Conservation (phyloP, 2,888 invertebrate genomes). For the Chorisops tibialis region DNA sequence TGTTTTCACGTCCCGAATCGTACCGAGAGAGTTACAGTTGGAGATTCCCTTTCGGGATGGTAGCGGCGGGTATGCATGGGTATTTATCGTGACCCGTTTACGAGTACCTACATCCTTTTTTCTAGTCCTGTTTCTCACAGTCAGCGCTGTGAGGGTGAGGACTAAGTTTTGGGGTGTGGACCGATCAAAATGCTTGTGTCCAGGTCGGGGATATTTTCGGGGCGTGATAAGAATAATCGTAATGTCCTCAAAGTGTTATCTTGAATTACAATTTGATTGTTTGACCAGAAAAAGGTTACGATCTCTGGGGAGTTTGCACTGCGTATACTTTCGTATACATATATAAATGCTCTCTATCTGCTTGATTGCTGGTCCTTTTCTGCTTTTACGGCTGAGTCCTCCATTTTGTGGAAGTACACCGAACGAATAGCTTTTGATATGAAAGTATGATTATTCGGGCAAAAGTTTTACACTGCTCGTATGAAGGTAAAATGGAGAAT, state of each 20-base stretch:
- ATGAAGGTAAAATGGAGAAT: too few species aligned
- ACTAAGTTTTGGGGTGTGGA: conserved; percentile 1
- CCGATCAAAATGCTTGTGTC: not conserved
- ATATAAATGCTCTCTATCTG: not conserved
- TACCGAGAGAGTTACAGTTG: not conserved
- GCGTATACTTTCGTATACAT: not conserved
- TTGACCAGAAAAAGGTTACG: conserved; percentile 33
- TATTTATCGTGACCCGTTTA: not conserved
- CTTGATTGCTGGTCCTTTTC: not conserved
- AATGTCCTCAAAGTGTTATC: conserved; percentile 38
- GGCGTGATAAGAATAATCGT: conserved; percentile 35
- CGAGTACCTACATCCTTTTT: too few species aligned
- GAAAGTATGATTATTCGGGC: too few species aligned
- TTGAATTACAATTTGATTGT: conserved; percentile 39
- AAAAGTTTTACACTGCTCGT: too few species aligned
- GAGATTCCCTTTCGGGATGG: not conserved
- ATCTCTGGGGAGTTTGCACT: conserved; percentile 28
- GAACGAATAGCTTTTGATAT: too few species aligned
- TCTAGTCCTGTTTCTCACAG: not conserved
- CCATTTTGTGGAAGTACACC: too few species aligned
- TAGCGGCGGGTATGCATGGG: not conserved
- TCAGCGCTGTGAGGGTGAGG: not conserved
- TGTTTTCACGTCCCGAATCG: too few species aligned
- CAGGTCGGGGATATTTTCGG: conserved; percentile 27
- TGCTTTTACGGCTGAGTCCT: not conserved